Conservation (phyloP, 2,797 vertebrate genomes). For the Etheostoma nigrum region DNA sequence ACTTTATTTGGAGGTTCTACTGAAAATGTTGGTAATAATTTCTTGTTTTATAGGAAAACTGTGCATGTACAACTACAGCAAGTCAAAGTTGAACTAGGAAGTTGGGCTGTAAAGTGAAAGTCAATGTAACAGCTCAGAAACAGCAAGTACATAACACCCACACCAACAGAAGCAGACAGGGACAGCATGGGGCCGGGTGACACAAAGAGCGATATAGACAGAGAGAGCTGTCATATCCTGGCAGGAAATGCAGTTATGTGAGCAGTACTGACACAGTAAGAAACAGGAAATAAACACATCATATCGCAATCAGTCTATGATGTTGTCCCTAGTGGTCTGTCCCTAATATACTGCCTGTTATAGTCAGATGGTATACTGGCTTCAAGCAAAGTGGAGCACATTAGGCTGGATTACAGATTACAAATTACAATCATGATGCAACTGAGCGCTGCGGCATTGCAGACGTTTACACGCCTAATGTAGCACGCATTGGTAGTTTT, state of each 20-base stretch:
- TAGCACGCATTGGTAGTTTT: too few relatives aligned
- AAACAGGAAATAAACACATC: slow-evolving; percentile 57
- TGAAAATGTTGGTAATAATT: not conserved
- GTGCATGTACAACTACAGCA: not conserved
- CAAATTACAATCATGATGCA: not conserved
- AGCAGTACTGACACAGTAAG: slow-evolving; percentile 32
- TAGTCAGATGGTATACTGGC: not conserved
- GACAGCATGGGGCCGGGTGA: slow-evolving; percentile 21
- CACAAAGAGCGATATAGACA: slow-evolving; percentile 30
- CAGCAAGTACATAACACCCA: not conserved
- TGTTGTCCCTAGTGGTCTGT: slow-evolving; percentile 19
- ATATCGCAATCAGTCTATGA: slow-evolving; percentile 3
- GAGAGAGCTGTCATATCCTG: slow-evolving; percentile 50
- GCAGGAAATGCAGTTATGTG: slow-evolving; percentile 65
- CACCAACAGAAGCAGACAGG: slow-evolving; percentile 8
- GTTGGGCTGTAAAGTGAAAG: too few relatives aligned
- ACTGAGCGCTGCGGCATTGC: not conserved
- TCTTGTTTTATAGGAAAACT: not conserved
- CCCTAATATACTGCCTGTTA: not conserved
- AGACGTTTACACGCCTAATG: not conserved
- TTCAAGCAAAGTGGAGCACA: not conserved
- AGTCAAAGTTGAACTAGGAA: too few relatives aligned
- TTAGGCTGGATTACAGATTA: not conserved
- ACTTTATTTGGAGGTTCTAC: not conserved
- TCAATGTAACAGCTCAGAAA: slow-evolving; percentile 5